Base-by-base conservation (phyloP, 1,140 invertebrate genomes). In the Piezodorus guildinii region DNA sequence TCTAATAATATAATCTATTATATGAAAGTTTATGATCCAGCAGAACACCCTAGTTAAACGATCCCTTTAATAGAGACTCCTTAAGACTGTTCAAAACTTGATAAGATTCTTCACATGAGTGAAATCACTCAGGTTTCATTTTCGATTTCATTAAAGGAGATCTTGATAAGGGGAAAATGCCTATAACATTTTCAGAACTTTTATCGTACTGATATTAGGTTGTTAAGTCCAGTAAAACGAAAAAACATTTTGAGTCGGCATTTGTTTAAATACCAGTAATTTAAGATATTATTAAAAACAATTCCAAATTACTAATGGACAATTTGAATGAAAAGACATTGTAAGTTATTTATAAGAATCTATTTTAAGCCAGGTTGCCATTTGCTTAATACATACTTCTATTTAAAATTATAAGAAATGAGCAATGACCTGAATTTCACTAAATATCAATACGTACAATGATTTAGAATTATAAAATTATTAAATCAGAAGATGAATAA, bases 181-280 rank as follows among this genome's bases (percentile, higher is more conserved):
- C 52, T 56, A 56, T 56, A 56, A 56, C 52, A 56, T 56, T 56
- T 23, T 56, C 23, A 56, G 2, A 56, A 23, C 52, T 56, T 56
- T 56, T 23, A 23, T 54, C 23, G 19, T 56, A 16, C 52, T 19
- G 14, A 3, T 19, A 56, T 56, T 56, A 56, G 23, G 4, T 17
- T 19, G 21, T 54, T 23, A 56, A 56, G 6, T 39, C 34, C 23
- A 56, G 23, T 23, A 23, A 43, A 25, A 43, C 21, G 44, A 62
- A 27, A 62, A 62, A 46, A 44, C 25, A 62, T 30, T 62, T 49
- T 62, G 60, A 62, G 60, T 62, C 45, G 60, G 60, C 60, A 52
- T 34, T 15, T 19, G 30, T 39, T 39, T 39, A 39, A 39, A 39
- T 39, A 39, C 34, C 34, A 39, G 12, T 39, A 10, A 39, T 39